A percentile compares a stretch with the other conserved stretches of the same genome.
These are phyloP conservation scores for Pseudomyrmex concolor DNA, from an alignment of 1,140 invertebrate species.

Conservation along the genomic window DNA sequence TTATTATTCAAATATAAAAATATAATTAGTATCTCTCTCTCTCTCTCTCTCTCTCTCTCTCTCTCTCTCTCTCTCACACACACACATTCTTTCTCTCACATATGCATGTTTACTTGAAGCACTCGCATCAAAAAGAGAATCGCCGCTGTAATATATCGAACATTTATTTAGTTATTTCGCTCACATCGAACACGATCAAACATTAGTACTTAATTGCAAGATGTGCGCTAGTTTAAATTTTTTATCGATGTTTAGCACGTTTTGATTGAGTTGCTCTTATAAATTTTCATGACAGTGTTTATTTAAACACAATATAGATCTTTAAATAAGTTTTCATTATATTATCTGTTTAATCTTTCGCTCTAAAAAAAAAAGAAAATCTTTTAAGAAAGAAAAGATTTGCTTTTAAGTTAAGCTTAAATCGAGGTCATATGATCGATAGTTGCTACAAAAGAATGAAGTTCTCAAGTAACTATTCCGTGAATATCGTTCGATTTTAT, in stretches of 20 bases:
- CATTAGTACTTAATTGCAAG: neutral
- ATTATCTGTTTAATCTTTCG: constrained; percentile 6
- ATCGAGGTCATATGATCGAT: neutral
- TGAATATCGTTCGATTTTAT: constrained; percentile 37
- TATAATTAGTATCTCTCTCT: constrained; percentile 41
- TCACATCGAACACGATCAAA: constrained; percentile 9
- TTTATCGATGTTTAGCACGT: neutral
- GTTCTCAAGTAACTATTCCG: constrained; percentile 30
- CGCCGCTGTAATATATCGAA: constrained; percentile 8
- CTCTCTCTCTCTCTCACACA: neutral
- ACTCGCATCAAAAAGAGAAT: constrained; percentile 27
- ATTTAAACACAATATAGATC: constrained; percentile 4
- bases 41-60: constrained; percentile 18
- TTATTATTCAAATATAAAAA: constrained; percentile 66
- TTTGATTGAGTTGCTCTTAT: constrained; percentile 48
- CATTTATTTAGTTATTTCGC: constrained; percentile 14
- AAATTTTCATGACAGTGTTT: neutral
- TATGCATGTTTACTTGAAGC: constrained; percentile 7
- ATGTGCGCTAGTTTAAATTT: constrained; percentile 40
- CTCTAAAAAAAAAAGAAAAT: neutral
- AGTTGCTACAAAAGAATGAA: constrained; percentile 5
- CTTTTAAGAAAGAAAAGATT: neutral
- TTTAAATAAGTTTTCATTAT: neutral
- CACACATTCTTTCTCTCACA: neutral
- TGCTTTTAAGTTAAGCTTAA: neutral